These are phyloP conservation scores for Pantelozetes paolii DNA, from an alignment of 2,888 invertebrate genomes.

Conservation along the genomic window DNA sequence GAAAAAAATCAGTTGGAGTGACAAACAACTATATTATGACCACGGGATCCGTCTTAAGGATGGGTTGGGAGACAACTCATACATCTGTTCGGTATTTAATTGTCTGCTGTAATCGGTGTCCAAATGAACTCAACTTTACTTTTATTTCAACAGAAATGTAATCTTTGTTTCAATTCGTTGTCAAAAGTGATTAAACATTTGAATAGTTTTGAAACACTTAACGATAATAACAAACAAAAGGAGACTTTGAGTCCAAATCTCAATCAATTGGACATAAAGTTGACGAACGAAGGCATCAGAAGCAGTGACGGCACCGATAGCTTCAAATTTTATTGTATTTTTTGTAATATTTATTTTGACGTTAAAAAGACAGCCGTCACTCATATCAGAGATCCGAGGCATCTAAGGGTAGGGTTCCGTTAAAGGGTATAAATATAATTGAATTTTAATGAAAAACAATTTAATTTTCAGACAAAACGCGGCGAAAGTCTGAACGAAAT, in stretches of 20 bases:
- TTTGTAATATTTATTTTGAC: slow-evolving; percentile 4
- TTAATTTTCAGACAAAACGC: background rate
- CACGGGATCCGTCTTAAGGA: slow-evolving; percentile 30
- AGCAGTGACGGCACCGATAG: background rate
- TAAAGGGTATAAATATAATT: background rate
- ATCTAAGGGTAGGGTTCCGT: background rate
- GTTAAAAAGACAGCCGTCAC: background rate
- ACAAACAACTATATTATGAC: background rate
- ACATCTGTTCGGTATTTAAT: slow-evolving; percentile 16
- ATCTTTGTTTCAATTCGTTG: background rate
- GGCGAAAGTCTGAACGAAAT: background rate
- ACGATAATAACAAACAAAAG: background rate
- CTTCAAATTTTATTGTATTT: background rate
- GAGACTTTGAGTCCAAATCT: background rate
- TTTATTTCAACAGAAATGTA: background rate
- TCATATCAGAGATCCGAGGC: background rate
- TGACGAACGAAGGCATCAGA: background rate
- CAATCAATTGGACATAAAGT: background rate
- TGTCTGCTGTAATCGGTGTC: background rate
- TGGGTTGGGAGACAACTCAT: slow-evolving; percentile 47
- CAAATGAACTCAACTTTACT: background rate
- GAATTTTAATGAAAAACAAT: background rate
- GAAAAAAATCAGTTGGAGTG: background rate
- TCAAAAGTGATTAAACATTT: background rate
- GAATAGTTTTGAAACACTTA: background rate